Evolutionary conservation across 2,888 invertebrate species (phyloP).

Genomic region (Papilio protenor): DNA sequence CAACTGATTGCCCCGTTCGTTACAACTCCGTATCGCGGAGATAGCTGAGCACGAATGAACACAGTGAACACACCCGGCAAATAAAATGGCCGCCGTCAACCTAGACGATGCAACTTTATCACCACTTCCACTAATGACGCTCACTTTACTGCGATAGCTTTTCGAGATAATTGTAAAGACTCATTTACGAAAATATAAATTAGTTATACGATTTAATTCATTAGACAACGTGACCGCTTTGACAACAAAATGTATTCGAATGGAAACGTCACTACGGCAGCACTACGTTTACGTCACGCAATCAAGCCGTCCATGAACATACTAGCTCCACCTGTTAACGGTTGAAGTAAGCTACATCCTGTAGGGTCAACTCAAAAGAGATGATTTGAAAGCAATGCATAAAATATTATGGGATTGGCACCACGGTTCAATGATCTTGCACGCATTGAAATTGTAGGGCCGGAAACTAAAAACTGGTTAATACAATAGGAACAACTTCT

Average conservation of each 20-base stretch:
- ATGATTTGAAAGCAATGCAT: conserved; percentile 66
- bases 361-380: conserved; percentile 63
- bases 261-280: conserved; percentile 67
- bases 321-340: conserved; percentile 78
- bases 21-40: conserved; percentile 77
- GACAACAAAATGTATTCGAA: conserved; percentile 68
- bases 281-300: conserved; percentile 50
- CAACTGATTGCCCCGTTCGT: conserved; percentile 80
- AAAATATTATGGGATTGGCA: conserved; percentile 73
- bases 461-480: conserved; percentile 64
- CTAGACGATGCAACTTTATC: conserved; percentile 71
- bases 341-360: conserved; percentile 65
- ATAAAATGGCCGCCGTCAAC: conserved; percentile 82
- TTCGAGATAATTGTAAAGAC: conserved; percentile 52
- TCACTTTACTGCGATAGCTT: conserved; percentile 54
- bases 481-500: conserved; percentile 32
- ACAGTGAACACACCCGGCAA: conserved; percentile 82
- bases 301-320: conserved; percentile 61
- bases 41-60: conserved; percentile 82
- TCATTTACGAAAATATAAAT: conserved; percentile 51
- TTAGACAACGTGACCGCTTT: conserved; percentile 60
- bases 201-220: conserved; percentile 59
- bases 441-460: conserved; percentile 69
- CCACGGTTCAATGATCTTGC: conserved; percentile 69
- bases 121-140: conserved; percentile 63